Base-by-base conservation (phyloP, 2,888 invertebrate species). In the Drosophila merina region DNA sequence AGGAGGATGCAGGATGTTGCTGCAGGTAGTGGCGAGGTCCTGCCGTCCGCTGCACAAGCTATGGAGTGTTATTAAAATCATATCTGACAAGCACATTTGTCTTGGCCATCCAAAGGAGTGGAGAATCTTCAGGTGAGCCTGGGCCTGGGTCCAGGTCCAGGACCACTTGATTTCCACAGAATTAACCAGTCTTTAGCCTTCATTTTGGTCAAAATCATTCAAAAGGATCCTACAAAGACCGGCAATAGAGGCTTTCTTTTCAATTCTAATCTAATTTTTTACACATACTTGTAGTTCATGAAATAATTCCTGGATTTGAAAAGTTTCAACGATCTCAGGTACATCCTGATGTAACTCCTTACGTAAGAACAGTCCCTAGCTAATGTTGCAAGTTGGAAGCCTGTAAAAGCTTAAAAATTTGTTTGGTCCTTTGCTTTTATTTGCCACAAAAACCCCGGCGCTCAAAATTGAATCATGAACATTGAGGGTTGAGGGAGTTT, bases 61-160 rank as follows among this genome's bases (percentile, higher is more conserved):
- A 57, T 31, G 47, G 64, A 64, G 52, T 62, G 47, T 62, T 64
- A 64, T 64, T 62, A 52, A 64, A 62, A 64, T 64, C 64, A 64
- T 62, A 52, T 64, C 52, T 47, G 64, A 62, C 64, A 64, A 38
- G 47, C 52, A 47, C 60, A 64, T 64, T 62, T 64, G 64, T 64
- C 64, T 64, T 57, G 31, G n/a, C 9, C 40, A 8, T 9, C 14
- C 7, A 42, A 20, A n/a, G 40, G 36, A 10, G 36, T 36, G 20
- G 20, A 20, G 20, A 20, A 20, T n/a, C 36, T 10, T 4, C n/a
- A 36, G 36, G 36, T 36, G 12, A 36, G n/a, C n/a, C 5, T 4
- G 36, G 36, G 36, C n/a, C 4, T 6, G 12, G 12, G 20, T 1
- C 20, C 20, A 20, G 20, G 20, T 20, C 20, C 20, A 20, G 20